Evolutionary conservation across 2,113 vertebrate genomes (phyloP), one percentile per base, ranked within the genome.

Genomic region (Deroptyus accipitrinus): DNA sequence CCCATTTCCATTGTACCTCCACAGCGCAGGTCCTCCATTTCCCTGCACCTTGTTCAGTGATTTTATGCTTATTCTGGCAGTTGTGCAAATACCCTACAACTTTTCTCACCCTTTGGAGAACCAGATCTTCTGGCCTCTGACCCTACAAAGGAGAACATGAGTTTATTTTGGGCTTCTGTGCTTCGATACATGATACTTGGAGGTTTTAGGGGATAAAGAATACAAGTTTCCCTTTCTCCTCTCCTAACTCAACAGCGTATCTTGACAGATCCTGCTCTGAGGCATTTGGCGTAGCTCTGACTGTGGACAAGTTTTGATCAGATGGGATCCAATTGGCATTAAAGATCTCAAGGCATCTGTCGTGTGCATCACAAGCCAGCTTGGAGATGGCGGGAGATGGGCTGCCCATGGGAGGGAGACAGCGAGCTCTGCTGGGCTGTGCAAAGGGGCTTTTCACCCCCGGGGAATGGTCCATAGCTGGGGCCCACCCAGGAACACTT

Each of bases 401-500:
- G 62, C 81, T 68, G 75, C 39, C 87, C 75, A 1, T 61, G 79
- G 13, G 84, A 91, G 87, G 86, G 81, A 89, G 88, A 64, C 91
- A 75, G 51, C 2, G 95, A 87, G 91, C 69, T 6, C 1, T 6
- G n/a, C 61, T 19, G 18, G 24, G 30, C 7, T 5, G 22, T 10
- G 16, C 2, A 6, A 51, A 2, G 28, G 55, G 17, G 19, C 70
- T 72, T 13, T 3, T 5, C 44, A 4, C 7, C 51, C 88, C 19
- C 12, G 75, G 48, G 69, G 55, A 68, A 2, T 1, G 7, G 1
- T 55, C 0, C 5, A 10, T 1, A 8, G 64, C 51, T 54, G 4
- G 39, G 41, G 28, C 52, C 19, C 7, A 3, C 46, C 39, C 15
- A 2, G 88, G 20, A 24, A 5, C 12, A 1, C 41, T 9, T 7